Base-by-base conservation (phyloP, 2,113 vertebrate species). In the Zapornia atra region DNA sequence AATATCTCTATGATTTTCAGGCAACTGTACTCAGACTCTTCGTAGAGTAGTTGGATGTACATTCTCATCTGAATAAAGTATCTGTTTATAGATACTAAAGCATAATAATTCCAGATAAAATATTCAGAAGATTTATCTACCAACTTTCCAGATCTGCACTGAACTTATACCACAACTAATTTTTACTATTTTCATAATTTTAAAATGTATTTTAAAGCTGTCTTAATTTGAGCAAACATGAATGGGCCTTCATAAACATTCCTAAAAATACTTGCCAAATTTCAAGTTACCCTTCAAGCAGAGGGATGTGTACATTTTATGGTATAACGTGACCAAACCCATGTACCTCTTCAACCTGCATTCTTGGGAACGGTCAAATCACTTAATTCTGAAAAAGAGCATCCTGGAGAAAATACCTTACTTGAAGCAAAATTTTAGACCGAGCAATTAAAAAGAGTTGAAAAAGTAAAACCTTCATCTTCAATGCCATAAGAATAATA, bases 231-330 rank as follows among this genome's bases (percentile, higher is more conserved):
- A 70, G 21, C 6, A 90, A 36, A 66, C 33, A 59, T 17, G 5
- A 7, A 40, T 9, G 3, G 14, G 5, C 14, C 48, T 57, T 25
- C 12, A 6, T 36, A 8, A 29, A 1, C 15, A 26, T n/a, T 80
- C 21, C 24, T 36, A 31, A 64, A 44, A 36, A 40, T 31, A 66
- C 15, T 11, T 50, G 17, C 11, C 10, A 66, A 77, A 54, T 34
- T 70, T 90, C n/a, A 72, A 69, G 24, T 28, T 20, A 77, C 5
- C 1, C 13, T 70, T 78, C 17, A 66, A 46, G 29, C 8, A 82
- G 61, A 50, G 5, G 5, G 3, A 2, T 0, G 0, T 14, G 14
- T n/a, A 12, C 3, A 16, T 1, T 5, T 86, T 86, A 82, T 65
- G 14, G 18, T n/a, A n/a, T 7, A 16, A 34, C 2, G 11, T 31